Percentiles rank a stretch among this genome's conserved stretches.
Conservation (phyloP, 2,113 vertebrate genomes). For the Pionites leucogaster region DNA sequence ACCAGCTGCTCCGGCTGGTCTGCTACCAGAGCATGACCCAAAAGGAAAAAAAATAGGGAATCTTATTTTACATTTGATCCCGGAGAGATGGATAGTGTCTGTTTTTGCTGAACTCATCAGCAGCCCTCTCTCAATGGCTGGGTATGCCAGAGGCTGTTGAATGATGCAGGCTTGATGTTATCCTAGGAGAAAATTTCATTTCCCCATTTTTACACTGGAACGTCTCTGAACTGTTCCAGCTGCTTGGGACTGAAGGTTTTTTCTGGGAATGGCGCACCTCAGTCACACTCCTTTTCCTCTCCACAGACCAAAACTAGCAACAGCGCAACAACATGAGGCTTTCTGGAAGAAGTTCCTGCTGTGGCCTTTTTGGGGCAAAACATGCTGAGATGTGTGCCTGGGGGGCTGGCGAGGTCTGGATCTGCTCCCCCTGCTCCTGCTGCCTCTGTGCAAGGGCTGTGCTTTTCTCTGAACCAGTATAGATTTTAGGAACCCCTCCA, state of each 20-base stretch:
- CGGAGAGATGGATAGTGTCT: neutral
- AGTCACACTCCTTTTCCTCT: neutral
- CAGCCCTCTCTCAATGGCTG: neutral
- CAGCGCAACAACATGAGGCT: accelerated
- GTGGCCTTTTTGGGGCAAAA: accelerated
- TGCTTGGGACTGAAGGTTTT: neutral
- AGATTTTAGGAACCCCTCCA: neutral
- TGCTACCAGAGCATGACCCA: neutral
- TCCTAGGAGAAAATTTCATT: conserved; percentile 23
- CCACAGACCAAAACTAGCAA: neutral
- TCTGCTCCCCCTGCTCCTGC: neutral
- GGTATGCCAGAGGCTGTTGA: conserved; percentile 26
- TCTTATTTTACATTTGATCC: neutral
- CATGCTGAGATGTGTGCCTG: accelerated
- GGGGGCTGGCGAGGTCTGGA: neutral
- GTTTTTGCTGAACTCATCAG: neutral
- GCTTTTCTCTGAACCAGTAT: neutral
- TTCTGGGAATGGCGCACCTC: neutral
- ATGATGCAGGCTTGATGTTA: neutral
- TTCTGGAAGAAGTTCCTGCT: neutral
- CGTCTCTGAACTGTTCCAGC: conserved; percentile 11
- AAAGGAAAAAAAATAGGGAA: neutral
- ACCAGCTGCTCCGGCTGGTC: neutral
- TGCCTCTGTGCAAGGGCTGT: neutral
- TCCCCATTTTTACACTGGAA: neutral